Evolutionary conservation across 2,113 vertebrate species (phyloP), one percentile per base, ranked within the genome.

Genomic region (Sakesphorus luctuosus): DNA sequence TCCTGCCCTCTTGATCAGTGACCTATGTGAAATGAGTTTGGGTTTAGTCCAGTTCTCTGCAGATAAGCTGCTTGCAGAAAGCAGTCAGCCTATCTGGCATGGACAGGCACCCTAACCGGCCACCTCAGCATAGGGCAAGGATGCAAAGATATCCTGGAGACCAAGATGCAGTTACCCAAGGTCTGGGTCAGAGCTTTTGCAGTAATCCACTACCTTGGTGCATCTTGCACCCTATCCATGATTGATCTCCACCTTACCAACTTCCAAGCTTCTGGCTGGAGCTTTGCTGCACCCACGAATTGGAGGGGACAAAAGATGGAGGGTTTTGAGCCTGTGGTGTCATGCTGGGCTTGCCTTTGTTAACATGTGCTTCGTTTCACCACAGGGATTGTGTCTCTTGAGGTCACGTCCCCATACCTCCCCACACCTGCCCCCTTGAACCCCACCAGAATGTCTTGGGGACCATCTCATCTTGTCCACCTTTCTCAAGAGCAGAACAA

Each of bases 21-120:
- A 95, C 91, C 93, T 92, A 10, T 15, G 6, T 94, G 93, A 91
- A 91, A 96, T 87, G 89, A 95, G 81, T 65, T 58, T 96, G 95
- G 94, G 89, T 68, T 87, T 72, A 61, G 94, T 94, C 95, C 91
- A 96, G 94, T 91, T 78, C 93, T 96, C 93, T 92, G 95, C 13
- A 0, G 61, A 84, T 84, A 56, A 94, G 69, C 56, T 91, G 79
- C 68, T 72, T 78, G 89, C 84, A 91, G 80, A 84, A 87, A 65
- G 61, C 56, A 89, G 21, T 88, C 82, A 88, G 12, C 0, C 0
- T 46, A 29, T 52, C 85, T 96, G 93, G 87, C 93, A 56, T 38
- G 79, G 68, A 36, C 65, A 71, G 44, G 24, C 56, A n/a, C 28
- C 68, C 68, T 53, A 55, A n/a, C 18, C 46, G 75, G 88, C 72